Evolutionary conservation across 2,888 invertebrate genomes (phyloP), one percentile per base, ranked within the genome.

Genomic region (Drosophila prolongata): DNA sequence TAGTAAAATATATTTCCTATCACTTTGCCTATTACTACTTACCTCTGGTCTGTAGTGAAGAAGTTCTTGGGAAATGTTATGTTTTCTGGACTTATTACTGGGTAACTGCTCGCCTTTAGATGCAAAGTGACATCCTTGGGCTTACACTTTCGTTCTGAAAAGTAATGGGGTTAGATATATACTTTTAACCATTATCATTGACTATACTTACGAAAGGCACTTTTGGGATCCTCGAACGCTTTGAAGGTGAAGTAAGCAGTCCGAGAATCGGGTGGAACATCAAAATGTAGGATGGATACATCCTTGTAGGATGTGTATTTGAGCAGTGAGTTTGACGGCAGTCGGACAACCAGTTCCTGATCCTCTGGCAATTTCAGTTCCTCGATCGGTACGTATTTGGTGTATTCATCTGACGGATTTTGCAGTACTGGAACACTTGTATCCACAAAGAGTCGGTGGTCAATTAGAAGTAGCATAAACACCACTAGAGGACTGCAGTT

Each of bases 51-150:
- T 14, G 93, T 91, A 71, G 93, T 93, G 66, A 95, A 91, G 83
- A 95, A 94, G 74, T 94, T 93, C 65, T 95, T 94, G 0, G 96
- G 96, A 87, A 96, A 96, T 50, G 94, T 94, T 47, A 96, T 95
- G 71, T 96, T 96, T 89, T 97, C 96, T 2, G 97, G 96, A 89
- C 95, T 95, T 67, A 97, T 95, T 4, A 97, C 95, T 24, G 98
- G 97, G 86, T 96, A 95, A 50, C 97, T 95, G 14, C 96, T 96
- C 79, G 95, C 95, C 90, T 97, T 97, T 59, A 98, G 91, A 89
- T 95, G 94, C 80, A 95, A 93, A 76, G 95, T 93, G 55, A 96
- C 95, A 83, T 95, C 94, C 85, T 94, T 93, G 5, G 94, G 93
- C 50, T 92, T 91, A 89, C 95, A 95, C 73, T 94, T 93, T 43